These are phyloP conservation scores for Peromyscus aztecus DNA, from an alignment of 2,797 vertebrate genomes.

Conservation along the genomic window DNA sequence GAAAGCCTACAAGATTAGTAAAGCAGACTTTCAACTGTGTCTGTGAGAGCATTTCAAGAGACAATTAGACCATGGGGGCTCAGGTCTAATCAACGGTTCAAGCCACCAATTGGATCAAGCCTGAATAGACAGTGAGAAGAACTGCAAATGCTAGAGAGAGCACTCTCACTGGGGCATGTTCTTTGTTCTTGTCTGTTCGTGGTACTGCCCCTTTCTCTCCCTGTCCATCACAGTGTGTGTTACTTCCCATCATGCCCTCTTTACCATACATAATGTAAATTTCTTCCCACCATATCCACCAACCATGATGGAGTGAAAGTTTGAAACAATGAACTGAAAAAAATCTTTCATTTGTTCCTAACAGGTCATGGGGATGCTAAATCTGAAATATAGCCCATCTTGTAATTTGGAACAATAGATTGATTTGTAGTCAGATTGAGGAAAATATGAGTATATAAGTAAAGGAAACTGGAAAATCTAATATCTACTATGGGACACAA, in stretches of 20 bases:
- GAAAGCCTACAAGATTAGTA: neutral
- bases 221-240: neutral
- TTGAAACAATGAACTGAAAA: neutral
- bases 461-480: neutral
- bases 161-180: neutral
- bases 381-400: neutral
- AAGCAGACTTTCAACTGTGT: neutral
- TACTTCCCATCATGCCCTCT: too few species aligned
- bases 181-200: neutral
- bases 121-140: neutral
- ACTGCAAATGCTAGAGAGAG: neutral
- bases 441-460: neutral
- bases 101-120: neutral
- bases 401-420: neutral
- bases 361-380: neutral
- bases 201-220: neutral
- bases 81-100: neutral
- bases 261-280: too few species aligned
- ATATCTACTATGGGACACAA: neutral
- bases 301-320: neutral
- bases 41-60: too few species aligned
- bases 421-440: neutral
- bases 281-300: neutral
- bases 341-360: neutral
- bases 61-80: neutral